A percentile compares a stretch with the other conserved stretches of the same genome.
phyloP scores from a whole-genome alignment of 2,888 invertebrate genomes.

The Dendrolimus pini region DNA sequence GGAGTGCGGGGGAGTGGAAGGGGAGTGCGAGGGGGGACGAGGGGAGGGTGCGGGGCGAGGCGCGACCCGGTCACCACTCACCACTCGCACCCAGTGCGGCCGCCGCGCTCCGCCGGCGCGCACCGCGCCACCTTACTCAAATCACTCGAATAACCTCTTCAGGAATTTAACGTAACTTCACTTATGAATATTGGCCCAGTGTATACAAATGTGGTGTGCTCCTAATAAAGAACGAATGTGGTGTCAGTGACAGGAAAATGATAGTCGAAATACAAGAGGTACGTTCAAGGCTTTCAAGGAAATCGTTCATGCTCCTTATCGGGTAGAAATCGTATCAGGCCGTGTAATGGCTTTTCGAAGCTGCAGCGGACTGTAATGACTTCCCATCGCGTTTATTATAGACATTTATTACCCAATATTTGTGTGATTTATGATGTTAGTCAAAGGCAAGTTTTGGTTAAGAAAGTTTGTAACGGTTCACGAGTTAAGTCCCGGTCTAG shows the following conservation, averaged over 20 bases:
- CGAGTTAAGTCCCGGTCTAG: conserved; percentile 47
- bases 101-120: conserved; percentile 70
- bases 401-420: no score
- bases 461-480: conserved; percentile 24
- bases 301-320: conserved; percentile 15
- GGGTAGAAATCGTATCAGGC: conserved; percentile 17
- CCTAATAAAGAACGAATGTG: conserved; percentile 8
- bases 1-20: conserved; percentile 9
- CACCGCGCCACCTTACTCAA: conserved; percentile 42
- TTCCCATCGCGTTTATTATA: not conserved
- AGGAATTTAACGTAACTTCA: conserved; percentile 20
- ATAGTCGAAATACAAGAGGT: conserved; percentile 73
- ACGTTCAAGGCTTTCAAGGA: conserved; percentile 24
- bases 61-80: conserved; percentile 58
- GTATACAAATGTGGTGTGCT: conserved; percentile 10
- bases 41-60: conserved; percentile 17
- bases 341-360: conserved; percentile 26
- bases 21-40: conserved; percentile 11
- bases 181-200: conserved; percentile 16
- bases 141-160: conserved; percentile 21
- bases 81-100: conserved; percentile 60
- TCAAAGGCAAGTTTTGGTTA: not conserved
- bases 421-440: no score
- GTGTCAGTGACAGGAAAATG: conserved; percentile 43
- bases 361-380: not conserved